Percentiles rank a stretch among this genome's conserved stretches.
Evolutionary conservation across 1,140 invertebrate genomes (phyloP).

Genomic region (Drosophila nasuta): DNA sequence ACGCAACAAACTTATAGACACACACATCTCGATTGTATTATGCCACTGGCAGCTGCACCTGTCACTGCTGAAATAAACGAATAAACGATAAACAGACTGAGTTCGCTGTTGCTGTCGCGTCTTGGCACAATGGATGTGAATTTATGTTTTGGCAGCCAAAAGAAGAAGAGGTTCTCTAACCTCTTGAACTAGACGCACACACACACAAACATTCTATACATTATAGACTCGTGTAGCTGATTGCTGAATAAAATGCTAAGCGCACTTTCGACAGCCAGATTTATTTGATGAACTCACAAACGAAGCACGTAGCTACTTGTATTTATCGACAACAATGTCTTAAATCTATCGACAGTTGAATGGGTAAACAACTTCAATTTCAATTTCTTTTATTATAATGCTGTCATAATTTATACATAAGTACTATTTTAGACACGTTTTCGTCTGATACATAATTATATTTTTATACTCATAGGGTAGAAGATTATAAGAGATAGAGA

Average conservation of each 20-base stretch:
- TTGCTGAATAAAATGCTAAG: slow-evolving; percentile 51
- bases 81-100: slow-evolving; percentile 44
- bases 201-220: too few relatives aligned
- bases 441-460: too few relatives aligned
- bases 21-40: slow-evolving; percentile 49
- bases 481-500: too few relatives aligned
- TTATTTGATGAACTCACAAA: slow-evolving; percentile 46
- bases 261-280: slow-evolving; percentile 43
- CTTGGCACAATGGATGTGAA: slow-evolving; percentile 61
- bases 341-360: slow-evolving; percentile 18
- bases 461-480: too few relatives aligned
- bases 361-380: slow-evolving; percentile 7
- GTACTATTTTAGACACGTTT: too few relatives aligned
- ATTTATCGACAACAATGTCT: slow-evolving; percentile 10
- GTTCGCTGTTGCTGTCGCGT: slow-evolving; percentile 23
- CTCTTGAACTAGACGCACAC: slow-evolving; percentile 54
- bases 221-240: slow-evolving; percentile 32
- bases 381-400: slow-evolving; percentile 4
- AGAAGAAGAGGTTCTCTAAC: slow-evolving; percentile 59
- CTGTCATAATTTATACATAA: background rate
- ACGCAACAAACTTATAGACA: slow-evolving; percentile 52
- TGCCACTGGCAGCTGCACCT: slow-evolving; percentile 73
- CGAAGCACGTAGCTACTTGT: slow-evolving; percentile 17
- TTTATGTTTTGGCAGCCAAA: slow-evolving; percentile 54
- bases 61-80: slow-evolving; percentile 76